phyloP scores from a whole-genome alignment of 2,797 vertebrate genomes.

The Distichodus sexfasciatus region DNA sequence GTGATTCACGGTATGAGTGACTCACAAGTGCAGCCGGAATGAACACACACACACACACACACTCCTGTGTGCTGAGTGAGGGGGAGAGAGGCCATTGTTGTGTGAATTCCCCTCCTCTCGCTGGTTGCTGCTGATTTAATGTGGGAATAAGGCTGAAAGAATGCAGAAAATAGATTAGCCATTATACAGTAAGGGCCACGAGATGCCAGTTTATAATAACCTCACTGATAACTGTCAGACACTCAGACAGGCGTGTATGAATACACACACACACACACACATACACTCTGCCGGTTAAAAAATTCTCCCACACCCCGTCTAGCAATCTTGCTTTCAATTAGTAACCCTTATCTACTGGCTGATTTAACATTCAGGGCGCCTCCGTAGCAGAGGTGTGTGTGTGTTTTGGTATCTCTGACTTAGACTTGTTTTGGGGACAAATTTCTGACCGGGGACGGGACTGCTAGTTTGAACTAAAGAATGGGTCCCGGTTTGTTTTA shows the following conservation, averaged over 20 bases:
- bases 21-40: too few species aligned
- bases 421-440: neutral
- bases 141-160: constrained; percentile 15
- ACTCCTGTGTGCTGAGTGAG: constrained; percentile 26
- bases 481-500: too few species aligned
- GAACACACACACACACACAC: neutral
- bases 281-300: neutral
- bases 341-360: constrained; percentile 1
- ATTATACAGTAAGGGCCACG: constrained; percentile 15
- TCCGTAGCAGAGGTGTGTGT: neutral
- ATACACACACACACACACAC: neutral
- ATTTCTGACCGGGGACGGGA: too few species aligned
- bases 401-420: neutral
- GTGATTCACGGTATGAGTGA: constrained; percentile 17
- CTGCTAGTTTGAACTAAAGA: too few species aligned
- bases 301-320: constrained; percentile 1
- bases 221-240: constrained; percentile 49
- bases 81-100: constrained; percentile 21
- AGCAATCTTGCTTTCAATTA: constrained; percentile 45
- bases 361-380: neutral
- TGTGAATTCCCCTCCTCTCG: constrained; percentile 20
- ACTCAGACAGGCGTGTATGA: constrained; percentile 5
- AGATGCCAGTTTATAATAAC: constrained; percentile 27
- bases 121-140: constrained; percentile 40
- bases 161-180: constrained; percentile 40